Percentiles rank a stretch among this genome's conserved stretches.
phyloP scores from a whole-genome alignment of 2,888 invertebrate genomes.

The Agriopis marginaria region DNA sequence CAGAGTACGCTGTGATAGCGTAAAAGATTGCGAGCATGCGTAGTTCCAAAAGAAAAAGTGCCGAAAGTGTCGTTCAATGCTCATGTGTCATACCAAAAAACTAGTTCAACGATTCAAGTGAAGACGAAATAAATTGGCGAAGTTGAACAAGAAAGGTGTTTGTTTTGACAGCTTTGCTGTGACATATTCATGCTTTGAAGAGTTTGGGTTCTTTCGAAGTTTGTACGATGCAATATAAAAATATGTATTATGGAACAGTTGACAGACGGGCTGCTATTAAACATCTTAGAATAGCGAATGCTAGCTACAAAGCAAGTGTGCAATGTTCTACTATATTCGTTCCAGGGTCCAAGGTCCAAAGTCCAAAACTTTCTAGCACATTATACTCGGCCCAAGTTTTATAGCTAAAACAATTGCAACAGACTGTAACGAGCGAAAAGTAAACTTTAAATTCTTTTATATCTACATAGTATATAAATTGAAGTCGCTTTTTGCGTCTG shows the following conservation, averaged over 20 bases:
- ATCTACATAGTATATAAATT: no score
- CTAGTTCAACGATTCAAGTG: constrained; percentile 32
- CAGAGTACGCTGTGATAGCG: constrained; percentile 37
- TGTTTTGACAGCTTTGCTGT: constrained; percentile 31
- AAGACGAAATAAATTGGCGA: constrained; percentile 37
- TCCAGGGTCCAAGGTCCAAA: no score
- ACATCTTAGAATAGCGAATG: no score
- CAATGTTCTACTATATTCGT: no score
- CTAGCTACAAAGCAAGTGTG: no score
- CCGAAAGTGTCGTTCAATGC: constrained; percentile 31
- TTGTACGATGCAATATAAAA: constrained; percentile 15
- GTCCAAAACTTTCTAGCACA: no score
- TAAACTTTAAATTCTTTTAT: no score
- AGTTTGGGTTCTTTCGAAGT: constrained; percentile 4
- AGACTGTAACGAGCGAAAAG: no score
- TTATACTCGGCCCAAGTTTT: no score
- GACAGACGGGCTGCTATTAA: background rate
- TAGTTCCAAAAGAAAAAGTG: constrained; percentile 36
- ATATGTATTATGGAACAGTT: constrained; percentile 5
- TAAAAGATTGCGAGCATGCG: constrained; percentile 40
- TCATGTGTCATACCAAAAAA: constrained; percentile 38
- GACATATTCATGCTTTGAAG: constrained; percentile 31
- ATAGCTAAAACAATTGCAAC: no score
- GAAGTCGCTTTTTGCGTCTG: no score
- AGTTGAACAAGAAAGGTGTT: constrained; percentile 35